Evolutionary conservation across 2,113 vertebrate species (phyloP), one percentile per base, ranked within the genome.

Genomic region (Hemiprocne comata): DNA sequence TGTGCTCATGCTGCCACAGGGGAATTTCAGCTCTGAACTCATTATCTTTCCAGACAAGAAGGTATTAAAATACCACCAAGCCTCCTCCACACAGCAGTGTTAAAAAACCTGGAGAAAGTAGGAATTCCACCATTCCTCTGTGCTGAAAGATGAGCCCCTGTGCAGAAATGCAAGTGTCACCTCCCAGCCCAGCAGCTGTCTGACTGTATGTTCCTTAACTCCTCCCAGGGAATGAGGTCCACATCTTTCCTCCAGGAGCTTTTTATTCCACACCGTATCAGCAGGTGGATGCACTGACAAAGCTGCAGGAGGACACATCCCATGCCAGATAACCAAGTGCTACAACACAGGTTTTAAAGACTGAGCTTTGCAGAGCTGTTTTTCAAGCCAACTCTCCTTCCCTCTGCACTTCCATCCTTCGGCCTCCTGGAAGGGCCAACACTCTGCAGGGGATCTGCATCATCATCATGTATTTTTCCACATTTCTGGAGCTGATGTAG

Each of bases 161-260:
- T 6, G 1, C 1, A 1, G 44, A 33, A 69, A 16, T 3, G 11
- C 3, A 15, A 44, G 13, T 6, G 21, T n/a, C 54, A 18, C 36
- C 2, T 10, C 23, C 73, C 51, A 17, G 46, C 26, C 73, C 51
- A 17, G 46, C 29, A 24, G 70, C 51, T 2, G 14, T 34, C 24
- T 46, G 54, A 2, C 16, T 10, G 4, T 5, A 5, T 2, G 38
- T n/a, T 50, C 29, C 21, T 77, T 31, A 51, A 29, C 24, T 79
- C 42, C 62, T 53, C 55, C 29, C 13, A 33, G 17, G 38, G 40
- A 61, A 62, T 1, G 5, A 62, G 34, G 40, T 61, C 34, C 66
- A 38, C 40, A 48, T 26, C 29, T 50, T 66, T 72, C 20, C 51
- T 53, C 44, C 29, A 13, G 13, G 13, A n/a, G 67, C 13, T 67